Evolutionary conservation across 2,797 vertebrate genomes (phyloP).

Genomic region (Anableps anableps): DNA sequence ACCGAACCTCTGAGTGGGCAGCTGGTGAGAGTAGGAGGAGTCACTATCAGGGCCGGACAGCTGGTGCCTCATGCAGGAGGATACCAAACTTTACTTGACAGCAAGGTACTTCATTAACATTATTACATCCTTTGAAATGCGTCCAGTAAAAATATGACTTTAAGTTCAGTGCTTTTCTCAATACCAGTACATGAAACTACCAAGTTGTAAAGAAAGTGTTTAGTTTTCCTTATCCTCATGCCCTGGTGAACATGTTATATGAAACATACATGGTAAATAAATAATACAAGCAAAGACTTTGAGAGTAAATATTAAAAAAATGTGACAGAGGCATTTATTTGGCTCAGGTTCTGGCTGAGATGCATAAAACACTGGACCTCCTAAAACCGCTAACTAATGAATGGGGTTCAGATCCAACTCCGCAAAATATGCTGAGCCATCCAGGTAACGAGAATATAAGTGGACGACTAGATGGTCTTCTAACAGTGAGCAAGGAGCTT

Average conservation of each 20-base stretch:
- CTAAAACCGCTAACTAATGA: conserved; percentile 71
- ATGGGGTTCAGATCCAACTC: conserved; percentile 57
- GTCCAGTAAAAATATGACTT: not conserved
- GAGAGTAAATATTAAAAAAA: no score
- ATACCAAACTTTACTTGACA: conserved; percentile 82
- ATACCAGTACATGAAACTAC: not conserved
- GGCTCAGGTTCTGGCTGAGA: conserved; percentile 71
- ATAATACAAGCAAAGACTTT: not conserved
- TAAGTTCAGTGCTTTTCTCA: no score
- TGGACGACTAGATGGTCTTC: conserved; percentile 63
- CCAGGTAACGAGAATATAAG: conserved; percentile 44
- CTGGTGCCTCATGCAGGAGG: conserved; percentile 82
- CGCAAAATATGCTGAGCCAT: conserved; percentile 32
- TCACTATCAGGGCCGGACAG: conserved; percentile 69
- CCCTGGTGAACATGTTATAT: not conserved
- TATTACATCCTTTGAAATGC: not conserved
- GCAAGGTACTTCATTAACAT: conserved; percentile 56
- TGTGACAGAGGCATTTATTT: conserved; percentile 5
- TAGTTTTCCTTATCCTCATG: not conserved
- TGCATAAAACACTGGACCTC: conserved; percentile 73
- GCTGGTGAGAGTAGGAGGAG: conserved; percentile 76
- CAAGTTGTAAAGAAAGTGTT: not conserved
- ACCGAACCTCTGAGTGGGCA: conserved; percentile 87
- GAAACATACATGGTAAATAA: not conserved
- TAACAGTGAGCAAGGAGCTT: conserved; percentile 71